Percentiles rank a stretch among this genome's conserved stretches.
These are phyloP conservation scores for Clinocottus analis DNA, from an alignment of 2,113 vertebrate species.

Conservation along the genomic window DNA sequence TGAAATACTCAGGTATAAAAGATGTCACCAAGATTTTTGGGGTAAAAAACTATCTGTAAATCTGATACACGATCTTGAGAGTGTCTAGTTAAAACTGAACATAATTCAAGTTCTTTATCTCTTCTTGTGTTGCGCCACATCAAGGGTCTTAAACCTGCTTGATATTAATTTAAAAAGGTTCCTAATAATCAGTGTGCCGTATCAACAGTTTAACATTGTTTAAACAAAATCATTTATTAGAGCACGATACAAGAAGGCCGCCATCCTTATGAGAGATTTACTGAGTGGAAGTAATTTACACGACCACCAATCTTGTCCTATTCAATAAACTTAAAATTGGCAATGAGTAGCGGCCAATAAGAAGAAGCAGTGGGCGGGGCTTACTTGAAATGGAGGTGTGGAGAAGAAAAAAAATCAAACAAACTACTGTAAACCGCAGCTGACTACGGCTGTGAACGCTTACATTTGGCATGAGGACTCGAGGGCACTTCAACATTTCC, in stretches of 20 bases:
- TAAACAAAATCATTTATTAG: neutral
- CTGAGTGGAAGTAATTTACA: neutral
- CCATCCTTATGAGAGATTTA: neutral
- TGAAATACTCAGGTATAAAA: conserved; percentile 22
- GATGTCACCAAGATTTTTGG: neutral
- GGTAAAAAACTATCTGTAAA: neutral
- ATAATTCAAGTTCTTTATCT: neutral
- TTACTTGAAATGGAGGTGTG: neutral
- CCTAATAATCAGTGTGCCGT: too few species aligned
- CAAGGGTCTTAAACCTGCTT: neutral
- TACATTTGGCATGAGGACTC: too few species aligned
- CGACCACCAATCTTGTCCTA: neutral
- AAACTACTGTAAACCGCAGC: too few species aligned
- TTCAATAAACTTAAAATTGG: neutral
- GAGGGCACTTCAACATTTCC: too few species aligned
- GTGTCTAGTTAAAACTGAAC: neutral
- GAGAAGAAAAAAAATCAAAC: neutral
- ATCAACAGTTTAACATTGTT: too few species aligned
- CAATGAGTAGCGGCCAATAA: neutral
- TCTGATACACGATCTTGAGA: neutral
- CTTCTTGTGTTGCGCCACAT: neutral
- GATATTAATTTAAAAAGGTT: neutral
- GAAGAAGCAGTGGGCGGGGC: too few species aligned
- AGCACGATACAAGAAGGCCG: neutral
- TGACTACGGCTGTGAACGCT: too few species aligned